Evolutionary conservation across 1,140 invertebrate genomes (phyloP).

Genomic region (Tetranychus urticae): DNA sequence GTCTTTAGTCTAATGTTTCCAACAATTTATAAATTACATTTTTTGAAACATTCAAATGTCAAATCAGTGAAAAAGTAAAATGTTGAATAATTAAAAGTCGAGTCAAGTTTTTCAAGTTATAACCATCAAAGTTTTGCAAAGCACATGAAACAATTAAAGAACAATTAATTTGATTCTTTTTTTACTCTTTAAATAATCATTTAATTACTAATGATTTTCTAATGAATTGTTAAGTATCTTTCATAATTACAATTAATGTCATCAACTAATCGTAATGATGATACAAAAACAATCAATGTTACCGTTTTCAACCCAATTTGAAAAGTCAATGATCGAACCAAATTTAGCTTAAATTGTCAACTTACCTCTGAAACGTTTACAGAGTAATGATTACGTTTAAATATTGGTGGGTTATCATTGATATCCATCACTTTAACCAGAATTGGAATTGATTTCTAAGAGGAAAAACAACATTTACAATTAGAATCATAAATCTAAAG

Average conservation of each 20-base stretch:
- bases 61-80: too few relatives aligned
- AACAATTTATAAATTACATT: too few relatives aligned
- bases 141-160: too few relatives aligned
- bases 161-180: too few relatives aligned
- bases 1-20: background rate
- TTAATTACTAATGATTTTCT: too few relatives aligned
- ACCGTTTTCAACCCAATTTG: background rate
- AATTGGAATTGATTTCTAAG: constrained; percentile 44
- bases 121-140: too few relatives aligned
- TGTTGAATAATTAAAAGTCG: background rate
- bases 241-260: too few relatives aligned
- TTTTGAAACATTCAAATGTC: too few relatives aligned
- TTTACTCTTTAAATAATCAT: too few relatives aligned
- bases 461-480: background rate
- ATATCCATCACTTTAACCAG: constrained; percentile 69
- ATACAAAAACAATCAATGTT: background rate
- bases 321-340: background rate
- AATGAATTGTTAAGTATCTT: too few relatives aligned
- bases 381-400: constrained; percentile 43
- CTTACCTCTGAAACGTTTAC: constrained; percentile 61
- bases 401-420: constrained; percentile 46
- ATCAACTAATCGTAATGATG: background rate
- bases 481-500: too few relatives aligned
- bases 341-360: background rate
- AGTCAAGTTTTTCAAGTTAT: too few relatives aligned